These are phyloP conservation scores for Drosophila anceps DNA, from an alignment of 2,888 invertebrate genomes.

Conservation along the genomic window DNA sequence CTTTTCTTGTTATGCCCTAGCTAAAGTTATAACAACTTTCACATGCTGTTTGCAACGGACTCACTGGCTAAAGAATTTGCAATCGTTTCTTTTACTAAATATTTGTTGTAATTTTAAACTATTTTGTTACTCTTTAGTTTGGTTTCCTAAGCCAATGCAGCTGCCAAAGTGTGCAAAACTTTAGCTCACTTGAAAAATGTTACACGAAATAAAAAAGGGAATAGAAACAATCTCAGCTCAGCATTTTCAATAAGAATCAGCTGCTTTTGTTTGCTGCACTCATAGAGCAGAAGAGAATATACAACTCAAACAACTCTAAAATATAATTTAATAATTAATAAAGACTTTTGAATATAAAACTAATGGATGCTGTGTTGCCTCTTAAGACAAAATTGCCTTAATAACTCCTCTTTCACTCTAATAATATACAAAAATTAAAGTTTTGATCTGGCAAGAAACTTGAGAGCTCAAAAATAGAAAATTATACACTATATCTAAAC, in stretches of 20 bases:
- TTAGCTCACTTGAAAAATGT: neutral
- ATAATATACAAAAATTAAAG: too few species aligned
- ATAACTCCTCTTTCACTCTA: too few species aligned
- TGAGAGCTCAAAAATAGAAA: neutral
- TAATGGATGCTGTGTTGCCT: too few species aligned
- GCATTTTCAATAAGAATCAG: neutral
- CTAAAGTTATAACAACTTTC: slow-evolving; percentile 44
- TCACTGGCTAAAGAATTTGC: neutral
- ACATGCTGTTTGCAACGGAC: slow-evolving; percentile 29
- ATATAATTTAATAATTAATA: neutral
- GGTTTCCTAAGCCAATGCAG: neutral
- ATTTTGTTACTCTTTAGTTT: neutral
- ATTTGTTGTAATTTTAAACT: neutral
- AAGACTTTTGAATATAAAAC: too few species aligned
- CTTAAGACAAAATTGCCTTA: too few species aligned
- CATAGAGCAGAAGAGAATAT: neutral
- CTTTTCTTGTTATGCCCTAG: slow-evolving; percentile 62
- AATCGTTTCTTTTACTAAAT: neutral
- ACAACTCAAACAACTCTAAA: neutral
- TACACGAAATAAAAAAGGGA: neutral
- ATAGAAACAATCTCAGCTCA: neutral
- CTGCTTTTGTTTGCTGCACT: neutral
- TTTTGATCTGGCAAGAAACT: neutral
- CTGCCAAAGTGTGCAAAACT: neutral
- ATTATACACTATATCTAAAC: neutral